These are phyloP conservation scores for Agriotes lineatus DNA, from an alignment of 2,888 invertebrate genomes.

Conservation along the genomic window DNA sequence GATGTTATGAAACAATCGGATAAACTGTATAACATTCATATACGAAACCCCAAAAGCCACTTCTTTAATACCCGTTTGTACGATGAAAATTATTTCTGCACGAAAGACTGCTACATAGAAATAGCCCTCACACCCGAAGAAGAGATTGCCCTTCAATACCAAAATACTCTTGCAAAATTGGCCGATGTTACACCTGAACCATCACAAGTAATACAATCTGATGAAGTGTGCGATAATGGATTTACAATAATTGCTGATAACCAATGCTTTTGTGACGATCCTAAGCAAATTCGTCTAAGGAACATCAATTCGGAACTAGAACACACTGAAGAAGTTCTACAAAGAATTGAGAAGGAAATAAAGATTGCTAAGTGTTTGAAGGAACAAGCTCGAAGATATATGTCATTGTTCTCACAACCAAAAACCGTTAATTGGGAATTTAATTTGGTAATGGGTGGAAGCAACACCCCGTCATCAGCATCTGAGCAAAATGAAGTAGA, in stretches of 20 bases:
- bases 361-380: conserved; percentile 7
- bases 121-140: conserved; percentile 45
- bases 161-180: neutral
- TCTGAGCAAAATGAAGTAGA: neutral
- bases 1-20: conserved; percentile 45
- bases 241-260: neutral
- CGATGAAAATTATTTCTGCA: conserved; percentile 53
- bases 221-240: neutral
- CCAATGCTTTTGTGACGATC: conserved; percentile 10
- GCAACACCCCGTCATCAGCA: neutral
- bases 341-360: neutral
- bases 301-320: conserved; percentile 8
- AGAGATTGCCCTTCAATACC: neutral
- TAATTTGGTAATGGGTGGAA: neutral
- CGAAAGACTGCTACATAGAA: conserved; percentile 56
- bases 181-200: no score
- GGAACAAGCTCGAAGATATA: neutral
- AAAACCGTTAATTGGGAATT: conserved; percentile 2
- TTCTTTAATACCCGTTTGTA: conserved; percentile 59
- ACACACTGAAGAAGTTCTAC: neutral
- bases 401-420: neutral
- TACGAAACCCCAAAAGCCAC: conserved; percentile 56
- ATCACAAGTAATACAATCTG: neutral
- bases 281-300: conserved; percentile 3
- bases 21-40: conserved; percentile 54